Percentiles rank a stretch among this genome's conserved stretches.
Evolutionary conservation across 2,888 invertebrate species (phyloP).

Genomic region (Scaptomyza caliginosa): DNA sequence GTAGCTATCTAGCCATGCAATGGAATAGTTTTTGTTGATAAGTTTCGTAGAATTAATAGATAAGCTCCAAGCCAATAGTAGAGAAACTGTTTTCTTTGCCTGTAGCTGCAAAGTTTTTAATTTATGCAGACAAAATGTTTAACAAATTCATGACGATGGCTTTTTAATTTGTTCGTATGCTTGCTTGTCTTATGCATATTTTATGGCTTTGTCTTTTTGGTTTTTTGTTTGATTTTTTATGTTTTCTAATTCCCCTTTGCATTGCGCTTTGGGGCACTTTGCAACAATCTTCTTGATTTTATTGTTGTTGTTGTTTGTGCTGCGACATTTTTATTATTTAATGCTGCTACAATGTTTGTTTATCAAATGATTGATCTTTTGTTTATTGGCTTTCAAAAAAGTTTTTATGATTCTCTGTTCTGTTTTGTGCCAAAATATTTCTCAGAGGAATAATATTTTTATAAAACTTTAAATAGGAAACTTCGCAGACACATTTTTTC

Average conservation of each 20-base stretch:
- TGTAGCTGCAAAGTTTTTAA: constrained; percentile 9
- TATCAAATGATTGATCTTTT: constrained; percentile 72
- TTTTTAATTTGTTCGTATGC: constrained; percentile 45
- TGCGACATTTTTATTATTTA: constrained; percentile 31
- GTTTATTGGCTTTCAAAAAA: constrained; percentile 45
- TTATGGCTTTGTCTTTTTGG: constrained; percentile 25
- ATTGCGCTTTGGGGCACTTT: constrained; percentile 32
- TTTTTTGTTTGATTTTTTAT: constrained; percentile 6
- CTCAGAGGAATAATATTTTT: no score
- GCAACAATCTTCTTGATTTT: constrained; percentile 26
- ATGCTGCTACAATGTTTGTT: constrained; percentile 40
- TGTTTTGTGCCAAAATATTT: constrained; percentile 28
- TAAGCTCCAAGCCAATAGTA: neutral
- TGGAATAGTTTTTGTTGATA: constrained; percentile 7
- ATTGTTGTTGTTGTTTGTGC: constrained; percentile 1
- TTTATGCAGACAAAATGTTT: constrained; percentile 30
- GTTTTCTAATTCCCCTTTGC: constrained; percentile 24
- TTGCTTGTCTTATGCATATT: constrained; percentile 44
- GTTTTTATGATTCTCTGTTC: constrained; percentile 34
- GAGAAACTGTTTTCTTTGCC: neutral
- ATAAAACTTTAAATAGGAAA: constrained; percentile 21
- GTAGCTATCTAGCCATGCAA: constrained; percentile 28
- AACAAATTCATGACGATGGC: constrained; percentile 23
- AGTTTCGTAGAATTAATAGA: constrained; percentile 9
- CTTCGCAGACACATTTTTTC: constrained; percentile 49